These are phyloP conservation scores for Rhinolophus sinicus DNA, from an alignment of 2,113 vertebrate genomes.

Conservation along the genomic window DNA sequence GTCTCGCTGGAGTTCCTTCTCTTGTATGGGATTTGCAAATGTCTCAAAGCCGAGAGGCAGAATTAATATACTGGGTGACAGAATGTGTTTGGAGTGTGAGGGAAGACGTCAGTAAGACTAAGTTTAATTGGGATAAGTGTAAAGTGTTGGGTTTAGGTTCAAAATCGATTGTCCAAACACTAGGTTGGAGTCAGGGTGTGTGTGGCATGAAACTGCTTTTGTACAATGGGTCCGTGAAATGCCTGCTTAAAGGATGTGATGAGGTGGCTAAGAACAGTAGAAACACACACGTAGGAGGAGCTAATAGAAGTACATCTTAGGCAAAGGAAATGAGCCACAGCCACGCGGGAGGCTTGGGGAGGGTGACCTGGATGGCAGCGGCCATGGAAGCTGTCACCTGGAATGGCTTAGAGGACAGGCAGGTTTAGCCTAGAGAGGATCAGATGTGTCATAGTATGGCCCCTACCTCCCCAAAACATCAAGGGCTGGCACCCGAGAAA, in stretches of 20 bases:
- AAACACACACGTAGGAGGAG: background rate
- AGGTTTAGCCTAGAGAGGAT: background rate
- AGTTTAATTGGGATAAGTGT: background rate
- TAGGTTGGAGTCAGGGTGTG: background rate
- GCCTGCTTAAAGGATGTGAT: background rate
- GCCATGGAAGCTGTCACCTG: background rate
- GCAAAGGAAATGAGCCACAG: background rate
- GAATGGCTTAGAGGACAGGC: background rate
- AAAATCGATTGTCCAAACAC: background rate
- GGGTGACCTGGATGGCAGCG: background rate
- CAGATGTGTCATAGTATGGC: background rate
- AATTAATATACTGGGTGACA: background rate
- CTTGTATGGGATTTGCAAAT: background rate
- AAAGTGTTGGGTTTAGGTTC: background rate
- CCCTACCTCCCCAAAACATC: background rate
- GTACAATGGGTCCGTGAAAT: background rate
- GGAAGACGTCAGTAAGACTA: background rate
- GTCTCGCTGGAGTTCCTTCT: background rate
- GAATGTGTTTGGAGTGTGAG: background rate
- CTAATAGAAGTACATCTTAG: background rate
- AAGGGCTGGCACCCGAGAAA: background rate
- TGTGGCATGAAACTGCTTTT: background rate
- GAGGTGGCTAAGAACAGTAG: background rate
- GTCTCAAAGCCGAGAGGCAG: background rate
- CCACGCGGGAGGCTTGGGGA: background rate